phyloP scores from a whole-genome alignment of 2,888 invertebrate genomes.

The Cyclophora punctaria region DNA sequence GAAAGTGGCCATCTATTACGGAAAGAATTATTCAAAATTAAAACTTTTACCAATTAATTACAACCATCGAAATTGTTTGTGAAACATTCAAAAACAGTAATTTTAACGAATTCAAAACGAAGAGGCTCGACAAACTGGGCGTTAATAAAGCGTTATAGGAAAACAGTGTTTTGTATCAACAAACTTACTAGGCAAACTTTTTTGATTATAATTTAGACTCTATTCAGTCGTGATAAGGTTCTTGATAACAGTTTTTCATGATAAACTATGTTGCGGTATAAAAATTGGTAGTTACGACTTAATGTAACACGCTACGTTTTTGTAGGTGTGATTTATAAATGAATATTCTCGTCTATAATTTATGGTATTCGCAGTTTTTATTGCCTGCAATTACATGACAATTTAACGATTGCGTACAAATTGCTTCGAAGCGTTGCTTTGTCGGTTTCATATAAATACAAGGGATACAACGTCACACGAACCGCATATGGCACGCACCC shows the following conservation, averaged over 20 bases:
- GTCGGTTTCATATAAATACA: too few species aligned
- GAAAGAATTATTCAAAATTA: conserved; percentile 4
- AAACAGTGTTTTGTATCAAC: conserved; percentile 7
- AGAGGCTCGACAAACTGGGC: conserved; percentile 14
- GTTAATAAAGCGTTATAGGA: conserved; percentile 12
- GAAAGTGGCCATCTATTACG: too few species aligned
- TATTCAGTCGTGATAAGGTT: conserved; percentile 6
- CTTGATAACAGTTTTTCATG: not conserved
- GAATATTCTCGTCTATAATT: conserved; percentile 24
- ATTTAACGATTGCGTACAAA: conserved; percentile 20
- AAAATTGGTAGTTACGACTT: conserved; percentile 27
- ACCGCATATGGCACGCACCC: too few species aligned
- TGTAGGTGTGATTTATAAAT: conserved; percentile 31
- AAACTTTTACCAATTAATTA: conserved; percentile 8
- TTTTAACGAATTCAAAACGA: conserved; percentile 15
- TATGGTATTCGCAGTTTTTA: conserved; percentile 28
- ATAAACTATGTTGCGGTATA: conserved; percentile 14
- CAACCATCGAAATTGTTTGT: conserved; percentile 9
- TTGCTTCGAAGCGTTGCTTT: not conserved
- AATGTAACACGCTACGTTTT: conserved; percentile 30
- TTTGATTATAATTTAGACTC: conserved; percentile 2
- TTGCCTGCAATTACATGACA: conserved; percentile 30
- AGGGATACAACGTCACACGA: too few species aligned
- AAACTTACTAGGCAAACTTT: not conserved
- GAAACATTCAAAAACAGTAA: conserved; percentile 17